phyloP scores from a whole-genome alignment of 2,797 vertebrate species.

The Chlorospingus flavigularis region DNA sequence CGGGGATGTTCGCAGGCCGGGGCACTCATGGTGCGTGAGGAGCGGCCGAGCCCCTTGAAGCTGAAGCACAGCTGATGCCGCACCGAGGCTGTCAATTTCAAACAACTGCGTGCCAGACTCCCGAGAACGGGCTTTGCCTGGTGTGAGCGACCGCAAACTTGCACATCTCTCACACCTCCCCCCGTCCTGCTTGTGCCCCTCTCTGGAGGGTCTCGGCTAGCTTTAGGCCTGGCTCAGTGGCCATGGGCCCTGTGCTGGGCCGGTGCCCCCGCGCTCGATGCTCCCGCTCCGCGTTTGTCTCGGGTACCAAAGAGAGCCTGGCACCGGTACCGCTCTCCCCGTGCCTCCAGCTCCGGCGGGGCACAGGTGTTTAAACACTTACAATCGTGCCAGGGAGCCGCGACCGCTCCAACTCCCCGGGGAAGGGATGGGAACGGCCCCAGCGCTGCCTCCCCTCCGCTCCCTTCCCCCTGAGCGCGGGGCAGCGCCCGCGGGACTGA shows the following conservation, averaged over 20 bases:
- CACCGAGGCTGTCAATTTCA: not conserved
- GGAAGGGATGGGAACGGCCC: not conserved
- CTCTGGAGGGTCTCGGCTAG: fast-evolving
- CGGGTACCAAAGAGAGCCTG: fast-evolving
- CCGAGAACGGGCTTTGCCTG: not conserved
- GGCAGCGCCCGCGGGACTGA: not conserved
- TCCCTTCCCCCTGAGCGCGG: not conserved
- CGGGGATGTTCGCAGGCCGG: not conserved
- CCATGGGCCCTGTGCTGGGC: not conserved
- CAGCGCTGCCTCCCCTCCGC: not conserved
- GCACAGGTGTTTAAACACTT: not conserved
- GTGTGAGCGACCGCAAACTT: not conserved
- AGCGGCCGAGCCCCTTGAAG: not conserved
- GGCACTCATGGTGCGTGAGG: fast-evolving
- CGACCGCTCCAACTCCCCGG: not conserved
- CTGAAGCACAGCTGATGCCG: fast-evolving
- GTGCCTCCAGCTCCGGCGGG: not conserved
- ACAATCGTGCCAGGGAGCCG: not conserved
- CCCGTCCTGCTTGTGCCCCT: not conserved
- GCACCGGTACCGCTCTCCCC: not conserved
- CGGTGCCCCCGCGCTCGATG: not conserved
- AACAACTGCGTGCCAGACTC: not conserved
- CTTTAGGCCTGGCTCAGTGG: fast-evolving
- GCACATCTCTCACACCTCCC: not conserved
- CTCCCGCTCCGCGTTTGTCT: fast-evolving